Evolutionary conservation across 2,888 invertebrate species (phyloP).

Genomic region (Chirona hameri): DNA sequence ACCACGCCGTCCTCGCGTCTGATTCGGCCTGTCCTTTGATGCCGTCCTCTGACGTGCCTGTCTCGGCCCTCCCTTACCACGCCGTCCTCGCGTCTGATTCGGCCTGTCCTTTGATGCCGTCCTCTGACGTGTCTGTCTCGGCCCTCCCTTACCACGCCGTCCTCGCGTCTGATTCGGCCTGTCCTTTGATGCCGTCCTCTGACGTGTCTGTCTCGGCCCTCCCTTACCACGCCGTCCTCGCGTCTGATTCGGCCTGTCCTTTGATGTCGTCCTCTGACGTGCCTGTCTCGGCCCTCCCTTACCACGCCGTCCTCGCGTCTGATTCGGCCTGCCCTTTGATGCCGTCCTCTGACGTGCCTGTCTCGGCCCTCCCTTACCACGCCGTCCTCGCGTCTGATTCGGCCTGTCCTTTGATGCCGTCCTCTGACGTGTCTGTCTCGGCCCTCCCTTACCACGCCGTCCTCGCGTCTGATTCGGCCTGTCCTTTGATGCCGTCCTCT

Average conservation of each 20-base stretch:
- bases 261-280: neutral
- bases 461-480: neutral
- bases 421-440: slow-evolving; percentile 13
- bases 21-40: too few relatives aligned
- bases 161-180: neutral
- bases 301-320: neutral
- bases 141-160: neutral
- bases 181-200: too few relatives aligned
- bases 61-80: too few relatives aligned
- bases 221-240: neutral
- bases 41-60: too few relatives aligned
- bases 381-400: too few relatives aligned
- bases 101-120: too few relatives aligned
- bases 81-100: too few relatives aligned
- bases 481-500: too few relatives aligned
- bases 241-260: neutral
- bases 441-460: neutral
- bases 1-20: neutral
- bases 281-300: neutral
- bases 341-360: neutral
- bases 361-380: neutral
- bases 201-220: too few relatives aligned
- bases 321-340: neutral
- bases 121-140: too few relatives aligned
- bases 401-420: too few relatives aligned